These are phyloP conservation scores for Phalera bucephala DNA, from an alignment of 2,888 invertebrate species.

Conservation along the genomic window DNA sequence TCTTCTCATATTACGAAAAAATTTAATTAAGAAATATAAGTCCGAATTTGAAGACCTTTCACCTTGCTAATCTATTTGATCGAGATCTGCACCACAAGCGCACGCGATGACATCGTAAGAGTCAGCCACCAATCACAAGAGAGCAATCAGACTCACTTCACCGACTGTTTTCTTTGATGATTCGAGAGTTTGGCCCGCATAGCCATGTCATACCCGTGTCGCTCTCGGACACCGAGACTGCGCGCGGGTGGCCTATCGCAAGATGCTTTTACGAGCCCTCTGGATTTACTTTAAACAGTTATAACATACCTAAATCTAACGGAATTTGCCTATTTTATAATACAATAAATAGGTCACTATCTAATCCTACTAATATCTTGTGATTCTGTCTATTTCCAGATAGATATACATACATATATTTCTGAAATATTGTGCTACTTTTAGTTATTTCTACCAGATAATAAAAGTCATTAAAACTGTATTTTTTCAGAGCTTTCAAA, in stretches of 20 bases:
- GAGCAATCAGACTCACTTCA: slow-evolving; percentile 65
- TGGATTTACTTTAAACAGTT: slow-evolving; percentile 16
- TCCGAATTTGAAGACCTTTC: slow-evolving; percentile 27
- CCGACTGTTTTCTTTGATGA: slow-evolving; percentile 69
- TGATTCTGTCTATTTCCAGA: no score
- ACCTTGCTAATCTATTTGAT: slow-evolving; percentile 51
- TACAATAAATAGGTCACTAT: no score
- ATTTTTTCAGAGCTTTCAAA: no score
- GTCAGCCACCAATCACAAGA: slow-evolving; percentile 49
- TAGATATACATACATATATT: no score
- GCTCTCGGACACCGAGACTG: slow-evolving; percentile 15
- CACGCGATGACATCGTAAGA: slow-evolving; percentile 50
- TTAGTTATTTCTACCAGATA: no score
- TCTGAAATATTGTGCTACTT: no score
- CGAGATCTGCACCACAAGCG: slow-evolving; percentile 35
- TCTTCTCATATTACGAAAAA: no score
- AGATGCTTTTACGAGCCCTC: slow-evolving; percentile 28
- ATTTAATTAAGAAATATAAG: no score
- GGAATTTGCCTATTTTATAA: no score
- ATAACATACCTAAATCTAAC: no score
- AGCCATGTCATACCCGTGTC: slow-evolving; percentile 48
- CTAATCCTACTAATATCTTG: no score
- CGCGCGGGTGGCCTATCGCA: slow-evolving; percentile 58
- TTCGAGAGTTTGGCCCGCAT: slow-evolving; percentile 52
- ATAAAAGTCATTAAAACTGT: no score